A percentile compares a stretch with the other conserved stretches of the same genome.
These are phyloP conservation scores for Cyclophora punctaria DNA, from an alignment of 2,888 invertebrate species.

Conservation along the genomic window DNA sequence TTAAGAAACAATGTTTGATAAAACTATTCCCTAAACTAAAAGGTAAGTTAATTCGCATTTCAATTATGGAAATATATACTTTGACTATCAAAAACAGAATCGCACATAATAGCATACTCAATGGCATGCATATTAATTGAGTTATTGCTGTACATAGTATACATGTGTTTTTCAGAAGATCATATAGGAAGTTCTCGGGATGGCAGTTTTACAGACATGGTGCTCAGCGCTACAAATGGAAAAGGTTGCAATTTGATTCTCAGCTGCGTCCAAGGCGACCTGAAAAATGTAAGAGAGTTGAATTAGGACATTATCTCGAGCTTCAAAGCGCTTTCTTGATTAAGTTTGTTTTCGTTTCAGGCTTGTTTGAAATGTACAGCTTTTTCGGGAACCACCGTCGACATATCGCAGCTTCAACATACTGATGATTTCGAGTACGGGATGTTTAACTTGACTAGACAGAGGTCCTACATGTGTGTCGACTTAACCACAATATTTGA, in stretches of 20 bases:
- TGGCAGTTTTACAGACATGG: constrained; percentile 22
- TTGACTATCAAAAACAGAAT: too few relatives aligned
- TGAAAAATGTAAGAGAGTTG: constrained; percentile 36
- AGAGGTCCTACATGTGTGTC: constrained; percentile 19
- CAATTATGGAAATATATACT: background rate
- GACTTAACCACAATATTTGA: constrained; percentile 32
- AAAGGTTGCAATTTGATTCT: constrained; percentile 36
- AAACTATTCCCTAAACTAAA: constrained; percentile 43
- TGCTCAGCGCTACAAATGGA: constrained; percentile 13
- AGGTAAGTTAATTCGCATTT: constrained; percentile 22
- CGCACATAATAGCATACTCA: too few relatives aligned
- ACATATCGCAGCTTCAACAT: constrained; percentile 25
- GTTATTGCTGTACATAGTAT: background rate
- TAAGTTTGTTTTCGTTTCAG: constrained; percentile 19
- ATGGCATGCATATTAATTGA: background rate
- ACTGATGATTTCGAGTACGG: constrained; percentile 30
- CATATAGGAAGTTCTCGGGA: constrained; percentile 47
- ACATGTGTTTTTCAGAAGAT: constrained; percentile 28
- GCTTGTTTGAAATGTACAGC: constrained; percentile 21
- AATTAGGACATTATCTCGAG: background rate
- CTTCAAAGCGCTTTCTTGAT: background rate
- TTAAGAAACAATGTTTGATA: constrained; percentile 45
- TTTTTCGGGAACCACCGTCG: constrained; percentile 22
- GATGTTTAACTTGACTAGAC: constrained; percentile 22
- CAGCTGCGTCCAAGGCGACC: constrained; percentile 28